These are phyloP conservation scores for Empidonax traillii DNA, from an alignment of 2,113 vertebrate species.

Conservation along the genomic window DNA sequence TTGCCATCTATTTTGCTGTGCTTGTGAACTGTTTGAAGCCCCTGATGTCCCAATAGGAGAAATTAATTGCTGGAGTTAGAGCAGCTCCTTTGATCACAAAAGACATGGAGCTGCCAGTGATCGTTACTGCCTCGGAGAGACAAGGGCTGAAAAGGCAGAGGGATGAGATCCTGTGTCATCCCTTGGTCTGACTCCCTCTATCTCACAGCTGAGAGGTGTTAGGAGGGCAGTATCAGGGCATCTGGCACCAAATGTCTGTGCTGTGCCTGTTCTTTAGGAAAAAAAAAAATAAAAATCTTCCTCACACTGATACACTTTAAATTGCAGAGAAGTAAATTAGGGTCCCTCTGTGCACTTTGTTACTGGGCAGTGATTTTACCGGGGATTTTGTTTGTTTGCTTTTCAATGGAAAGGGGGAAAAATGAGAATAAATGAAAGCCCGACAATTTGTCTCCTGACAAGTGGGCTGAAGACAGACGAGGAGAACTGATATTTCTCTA, in stretches of 20 bases:
- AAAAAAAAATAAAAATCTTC: not conserved
- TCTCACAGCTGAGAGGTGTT: not conserved
- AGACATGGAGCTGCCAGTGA: not conserved
- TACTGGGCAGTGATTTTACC: not conserved
- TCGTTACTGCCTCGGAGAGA: not conserved
- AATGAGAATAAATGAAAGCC: not conserved
- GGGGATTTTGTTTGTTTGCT: not conserved
- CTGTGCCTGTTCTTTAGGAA: not conserved
- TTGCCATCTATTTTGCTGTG: conserved; percentile 19
- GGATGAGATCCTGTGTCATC: not conserved
- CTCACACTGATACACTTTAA: not conserved
- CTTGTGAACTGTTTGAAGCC: conserved; percentile 1
- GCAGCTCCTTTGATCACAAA: not conserved
- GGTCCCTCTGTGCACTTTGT: not conserved
- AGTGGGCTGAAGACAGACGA: not conserved
- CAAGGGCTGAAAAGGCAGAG: not conserved
- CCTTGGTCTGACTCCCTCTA: not conserved
- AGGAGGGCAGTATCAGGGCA: not conserved
- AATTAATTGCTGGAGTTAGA: conserved; percentile 29
- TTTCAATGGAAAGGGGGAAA: not conserved
- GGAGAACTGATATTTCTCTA: conserved; percentile 21
- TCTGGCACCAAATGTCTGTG: not conserved
- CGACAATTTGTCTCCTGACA: not conserved
- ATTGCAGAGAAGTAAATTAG: not conserved
- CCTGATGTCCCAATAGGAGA: not conserved